Base-by-base conservation (phyloP, 2,113 vertebrate genomes). In the Hemibagrus wyckioides region DNA sequence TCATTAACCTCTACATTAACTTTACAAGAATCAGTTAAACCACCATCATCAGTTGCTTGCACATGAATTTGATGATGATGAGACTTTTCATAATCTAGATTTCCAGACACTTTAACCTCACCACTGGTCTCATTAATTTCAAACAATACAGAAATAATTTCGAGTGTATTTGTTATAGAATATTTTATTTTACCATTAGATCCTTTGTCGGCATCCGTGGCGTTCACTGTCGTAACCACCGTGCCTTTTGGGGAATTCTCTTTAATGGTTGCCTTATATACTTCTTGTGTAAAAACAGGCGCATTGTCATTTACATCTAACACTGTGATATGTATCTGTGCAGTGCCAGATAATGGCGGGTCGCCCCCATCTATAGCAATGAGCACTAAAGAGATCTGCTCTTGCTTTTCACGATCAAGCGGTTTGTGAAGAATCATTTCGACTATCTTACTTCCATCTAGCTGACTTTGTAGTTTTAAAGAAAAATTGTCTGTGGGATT, bases 191-290 rank as follows among this genome's bases (percentile, higher is more conserved):
- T 84, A 0, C 92, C 90, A 85, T 96, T 93, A 6, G 90, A 44
- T 6, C 93, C 93, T 39, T 93, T 85, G 85, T 96, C 95, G 28
- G 88, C 89, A 85, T 96, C 95, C 25, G 92, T 89, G 0, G 94
- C 95, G 56, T 86, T 92, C 3, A 94, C 87, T 1, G 73, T 83
- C 0, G 92, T 84, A 4, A 95, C 87, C 6, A 90, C 6, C 0
- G 92, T 92, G 0, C 93, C 94, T 65, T 90, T 85, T 25, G 84
- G 48, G 5, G 90, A 50, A 87, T 95, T 93, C 91, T 96, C 95
- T 48, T 52, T 28, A 14, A 94, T 33, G 30, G 33, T 81, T 14
- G 89, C 86, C 33, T 48, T 76, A 57, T 94, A 93, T 14, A 91
- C 82, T 83, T 69, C 48, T 57, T 59, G 52, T 44, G 67, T 11